These are phyloP conservation scores for Pomatostomus ruficeps DNA, from an alignment of 2,113 vertebrate genomes.

Conservation along the genomic window DNA sequence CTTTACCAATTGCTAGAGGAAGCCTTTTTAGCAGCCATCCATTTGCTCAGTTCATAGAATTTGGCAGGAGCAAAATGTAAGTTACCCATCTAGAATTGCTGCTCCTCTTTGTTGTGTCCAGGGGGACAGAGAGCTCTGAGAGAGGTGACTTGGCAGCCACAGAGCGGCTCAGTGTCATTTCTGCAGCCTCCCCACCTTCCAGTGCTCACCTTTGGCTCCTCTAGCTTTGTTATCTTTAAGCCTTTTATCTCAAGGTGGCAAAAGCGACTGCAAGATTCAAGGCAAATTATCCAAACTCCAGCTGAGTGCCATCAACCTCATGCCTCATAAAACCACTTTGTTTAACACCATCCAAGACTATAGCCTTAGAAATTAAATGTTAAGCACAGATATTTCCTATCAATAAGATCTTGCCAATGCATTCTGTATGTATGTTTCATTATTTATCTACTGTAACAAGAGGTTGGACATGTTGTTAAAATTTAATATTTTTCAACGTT, in stretches of 20 bases:
- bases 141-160: not conserved
- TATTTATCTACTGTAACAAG: slow-evolving; percentile 5
- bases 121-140: not conserved
- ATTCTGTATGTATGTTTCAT: not conserved
- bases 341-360: not conserved
- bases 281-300: not conserved
- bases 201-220: not conserved
- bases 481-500: not conserved
- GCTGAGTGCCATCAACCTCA: not conserved
- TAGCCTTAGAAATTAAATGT: not conserved
- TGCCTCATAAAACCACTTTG: not conserved
- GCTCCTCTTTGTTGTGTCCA: not conserved
- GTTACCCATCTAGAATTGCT: not conserved
- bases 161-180: not conserved
- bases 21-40: not conserved
- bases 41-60: not conserved
- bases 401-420: not conserved
- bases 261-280: not conserved
- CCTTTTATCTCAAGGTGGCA: not conserved
- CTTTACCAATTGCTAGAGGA: not conserved
- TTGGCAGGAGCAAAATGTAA: not conserved
- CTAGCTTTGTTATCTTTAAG: not conserved
- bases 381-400: not conserved
- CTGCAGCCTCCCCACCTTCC: not conserved
- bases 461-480: not conserved